Evolutionary conservation across 2,888 invertebrate genomes (phyloP).

Genomic region (Onchidella celtica): DNA sequence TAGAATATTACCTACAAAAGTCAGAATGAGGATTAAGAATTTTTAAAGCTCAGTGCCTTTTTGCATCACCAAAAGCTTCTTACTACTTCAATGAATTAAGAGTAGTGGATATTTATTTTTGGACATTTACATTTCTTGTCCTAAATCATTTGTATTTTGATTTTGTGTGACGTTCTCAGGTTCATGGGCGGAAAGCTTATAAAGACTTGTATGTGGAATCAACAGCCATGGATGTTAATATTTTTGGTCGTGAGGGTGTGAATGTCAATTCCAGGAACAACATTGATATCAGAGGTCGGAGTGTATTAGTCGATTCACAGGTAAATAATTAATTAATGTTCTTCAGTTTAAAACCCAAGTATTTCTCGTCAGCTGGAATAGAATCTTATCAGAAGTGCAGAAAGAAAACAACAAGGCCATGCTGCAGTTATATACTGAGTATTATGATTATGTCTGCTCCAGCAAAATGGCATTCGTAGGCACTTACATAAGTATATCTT

Average conservation of each 20-base stretch:
- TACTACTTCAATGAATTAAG: not conserved
- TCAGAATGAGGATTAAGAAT: too few relatives aligned
- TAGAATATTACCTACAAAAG: too few relatives aligned
- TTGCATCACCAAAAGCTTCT: too few relatives aligned
- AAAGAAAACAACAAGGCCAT: too few relatives aligned
- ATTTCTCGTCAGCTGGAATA: too few relatives aligned
- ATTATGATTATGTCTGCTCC: too few relatives aligned
- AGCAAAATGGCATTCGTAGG: too few relatives aligned
- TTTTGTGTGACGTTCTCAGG: not conserved
- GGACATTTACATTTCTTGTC: too few relatives aligned
- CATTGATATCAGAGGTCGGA: slow-evolving; percentile 26
- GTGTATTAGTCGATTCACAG: slow-evolving; percentile 27
- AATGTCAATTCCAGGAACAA: slow-evolving; percentile 35
- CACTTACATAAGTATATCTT: too few relatives aligned
- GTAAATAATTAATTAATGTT: not conserved
- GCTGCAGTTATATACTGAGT: too few relatives aligned
- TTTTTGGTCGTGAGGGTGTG: slow-evolving; percentile 60
- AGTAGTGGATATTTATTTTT: not conserved
- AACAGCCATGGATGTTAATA: slow-evolving; percentile 45
- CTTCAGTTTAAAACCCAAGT: not conserved
- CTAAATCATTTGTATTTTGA: not conserved
- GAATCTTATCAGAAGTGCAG: too few relatives aligned
- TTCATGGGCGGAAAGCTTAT: not conserved
- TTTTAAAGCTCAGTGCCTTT: too few relatives aligned
- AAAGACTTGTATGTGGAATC: slow-evolving; percentile 61